Conservation (phyloP, 2,797 vertebrate species). For the Melanotaenia parkinsoni region DNA sequence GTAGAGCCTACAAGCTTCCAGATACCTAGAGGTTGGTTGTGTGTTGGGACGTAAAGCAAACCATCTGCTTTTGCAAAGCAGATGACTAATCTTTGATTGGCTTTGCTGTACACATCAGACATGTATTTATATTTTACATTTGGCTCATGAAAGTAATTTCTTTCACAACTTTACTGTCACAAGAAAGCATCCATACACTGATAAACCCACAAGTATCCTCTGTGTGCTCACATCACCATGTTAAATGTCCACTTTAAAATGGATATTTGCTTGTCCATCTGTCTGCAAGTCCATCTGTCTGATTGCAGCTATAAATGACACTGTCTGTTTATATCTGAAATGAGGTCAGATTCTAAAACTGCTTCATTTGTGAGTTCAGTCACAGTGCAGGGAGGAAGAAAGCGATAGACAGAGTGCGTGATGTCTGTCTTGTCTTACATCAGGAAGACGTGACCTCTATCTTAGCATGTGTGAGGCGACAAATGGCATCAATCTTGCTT, state of each 20-base stretch:
- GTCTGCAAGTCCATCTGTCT: slow-evolving; percentile 61
- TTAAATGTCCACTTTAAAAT: slow-evolving; percentile 29
- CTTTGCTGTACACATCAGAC: slow-evolving; percentile 12
- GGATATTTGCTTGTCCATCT: slow-evolving; percentile 53
- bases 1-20: slow-evolving; percentile 74
- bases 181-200: neutral
- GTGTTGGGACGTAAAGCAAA: slow-evolving; percentile 52
- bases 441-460: slow-evolving; percentile 53
- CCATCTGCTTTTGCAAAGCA: slow-evolving; percentile 58
- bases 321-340: slow-evolving; percentile 51
- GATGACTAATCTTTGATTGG: slow-evolving; percentile 29
- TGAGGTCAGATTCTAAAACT: slow-evolving; percentile 52
- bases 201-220: too few relatives aligned
- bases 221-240: slow-evolving; percentile 36
- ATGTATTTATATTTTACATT: neutral
- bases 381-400: slow-evolving; percentile 16
- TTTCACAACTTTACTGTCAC: neutral
- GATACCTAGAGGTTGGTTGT: slow-evolving; percentile 67
- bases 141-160: neutral
- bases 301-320: slow-evolving; percentile 45
- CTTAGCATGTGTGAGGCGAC: slow-evolving; percentile 48
- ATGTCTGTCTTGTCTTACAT: slow-evolving; percentile 44
- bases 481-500: slow-evolving; percentile 56
- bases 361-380: slow-evolving; percentile 29
- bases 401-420: slow-evolving; percentile 30